Evolutionary conservation across 2,113 vertebrate species (phyloP), one percentile per base, ranked within the genome.

Genomic region (Reinhardtius hippoglossoides): DNA sequence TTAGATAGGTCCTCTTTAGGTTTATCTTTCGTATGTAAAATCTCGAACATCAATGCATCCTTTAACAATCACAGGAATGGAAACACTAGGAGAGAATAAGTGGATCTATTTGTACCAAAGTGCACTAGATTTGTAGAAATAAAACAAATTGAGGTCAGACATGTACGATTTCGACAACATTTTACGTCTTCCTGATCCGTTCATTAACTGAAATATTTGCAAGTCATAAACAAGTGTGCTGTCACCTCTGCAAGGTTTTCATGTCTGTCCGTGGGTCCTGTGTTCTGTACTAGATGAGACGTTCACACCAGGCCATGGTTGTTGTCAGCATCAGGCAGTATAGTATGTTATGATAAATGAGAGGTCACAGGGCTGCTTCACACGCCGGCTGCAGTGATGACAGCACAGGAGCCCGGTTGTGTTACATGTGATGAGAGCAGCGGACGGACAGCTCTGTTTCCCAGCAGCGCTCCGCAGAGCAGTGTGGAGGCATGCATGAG

Each of bases 401-500:
- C 85, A 88, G 85, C 68, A 66, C 48, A 83, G 81, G 67, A 76
- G 82, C 66, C 82, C 81, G 8, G 2, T 16, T 52, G 82, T 75
- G 83, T 86, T 48, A 72, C 85, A 18, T 62, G 67, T 54, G 68
- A 86, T 23, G 81, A 82, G 75, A 76, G 75, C 27, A 9, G 60
- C 65, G 73, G 68, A 65, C 24, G 3, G 88, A 84, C 76, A 48
- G 69, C 82, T 87, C 70, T 62, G 71, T 78, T 81, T 78, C 70
- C 71, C 67, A 64, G 80, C 71, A 44, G 56, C 42, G 27, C 63
- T 69, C 73, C 78, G 77, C 64, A 72, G 62, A 66, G 52, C 71
- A 27, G 63, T 75, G 78, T 75, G 84, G 44, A 80, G 80, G 72
- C 88, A 89, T 82, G 85, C 80, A 70, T 81, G 84, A 85, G 86